A percentile compares a stretch with the other conserved stretches of the same genome.
Conservation (phyloP, 2,888 invertebrate genomes). For the Caenorhabditis sp. region DNA sequence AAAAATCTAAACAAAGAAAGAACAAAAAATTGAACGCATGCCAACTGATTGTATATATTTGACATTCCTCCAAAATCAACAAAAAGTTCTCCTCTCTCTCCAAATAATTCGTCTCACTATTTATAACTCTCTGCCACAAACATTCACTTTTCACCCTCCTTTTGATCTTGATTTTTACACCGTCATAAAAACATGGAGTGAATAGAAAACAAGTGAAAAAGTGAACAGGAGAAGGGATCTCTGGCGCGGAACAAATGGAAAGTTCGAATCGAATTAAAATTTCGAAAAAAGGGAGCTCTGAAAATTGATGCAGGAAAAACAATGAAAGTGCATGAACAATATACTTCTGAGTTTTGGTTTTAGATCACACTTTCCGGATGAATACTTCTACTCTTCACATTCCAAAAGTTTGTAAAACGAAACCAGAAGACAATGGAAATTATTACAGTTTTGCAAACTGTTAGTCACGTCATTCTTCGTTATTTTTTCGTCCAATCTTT, state of each 20-base stretch:
- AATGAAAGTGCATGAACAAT: not conserved
- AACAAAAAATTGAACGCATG: constrained; percentile 11
- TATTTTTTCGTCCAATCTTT: not conserved
- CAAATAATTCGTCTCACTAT: not conserved
- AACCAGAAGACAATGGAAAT: not conserved
- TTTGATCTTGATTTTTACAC: constrained; percentile 15
- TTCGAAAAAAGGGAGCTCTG: constrained; percentile 7
- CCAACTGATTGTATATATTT: constrained; percentile 19
- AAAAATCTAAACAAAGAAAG: not conserved
- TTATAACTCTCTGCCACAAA: constrained; percentile 28
- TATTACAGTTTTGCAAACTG: constrained; percentile 16
- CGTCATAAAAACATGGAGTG: constrained; percentile 12
- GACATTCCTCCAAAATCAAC: constrained; percentile 26
- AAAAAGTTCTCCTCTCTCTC: not conserved
- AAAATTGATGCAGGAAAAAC: constrained; percentile 18
- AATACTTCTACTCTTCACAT: not conserved
- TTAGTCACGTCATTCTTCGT: constrained; percentile 17
- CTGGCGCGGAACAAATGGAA: constrained; percentile 21
- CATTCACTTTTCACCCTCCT: constrained; percentile 21
- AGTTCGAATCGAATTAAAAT: constrained; percentile 22
- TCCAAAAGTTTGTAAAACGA: too few species aligned
- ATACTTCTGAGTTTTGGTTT: constrained; percentile 1
- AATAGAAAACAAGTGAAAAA: constrained; percentile 16
- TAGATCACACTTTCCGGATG: not conserved
- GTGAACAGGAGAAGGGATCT: constrained; percentile 13